Evolutionary conservation across 2,888 invertebrate genomes (phyloP).

Genomic region (Tachina lurida): DNA sequence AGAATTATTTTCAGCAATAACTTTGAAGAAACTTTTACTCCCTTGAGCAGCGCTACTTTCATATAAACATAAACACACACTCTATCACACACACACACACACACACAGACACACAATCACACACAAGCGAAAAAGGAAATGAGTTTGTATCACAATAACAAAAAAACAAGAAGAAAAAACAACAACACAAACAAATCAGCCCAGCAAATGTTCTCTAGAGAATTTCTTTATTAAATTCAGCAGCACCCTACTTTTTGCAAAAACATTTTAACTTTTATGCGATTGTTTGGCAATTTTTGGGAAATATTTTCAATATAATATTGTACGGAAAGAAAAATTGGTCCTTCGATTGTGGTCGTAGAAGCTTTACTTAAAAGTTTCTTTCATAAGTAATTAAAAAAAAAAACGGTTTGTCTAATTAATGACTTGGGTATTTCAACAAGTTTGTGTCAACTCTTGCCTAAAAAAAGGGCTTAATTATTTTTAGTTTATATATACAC

Average conservation of each 20-base stretch:
- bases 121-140: neutral
- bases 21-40: conserved; percentile 50
- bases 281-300: too few species aligned
- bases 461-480: too few species aligned
- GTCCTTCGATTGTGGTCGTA: too few species aligned
- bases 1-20: conserved; percentile 62
- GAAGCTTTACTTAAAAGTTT: too few species aligned
- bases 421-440: too few species aligned
- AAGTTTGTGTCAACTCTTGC: too few species aligned
- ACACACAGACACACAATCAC: neutral
- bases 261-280: too few species aligned
- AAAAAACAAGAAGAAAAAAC: conserved; percentile 4
- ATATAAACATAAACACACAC: neutral
- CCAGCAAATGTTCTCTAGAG: conserved; percentile 59
- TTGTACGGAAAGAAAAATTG: too few species aligned
- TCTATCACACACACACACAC: neutral
- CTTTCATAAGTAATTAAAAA: too few species aligned
- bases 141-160: conserved; percentile 2
- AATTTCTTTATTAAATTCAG: conserved; percentile 42
- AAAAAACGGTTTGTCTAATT: too few species aligned
- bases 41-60: conserved; percentile 15
- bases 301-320: neutral
- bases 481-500: too few species aligned
- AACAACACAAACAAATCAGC: conserved; percentile 61
- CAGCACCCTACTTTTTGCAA: conserved; percentile 22